A percentile compares a stretch with the other conserved stretches of the same genome.
Evolutionary conservation across 2,113 vertebrate species (phyloP).

Genomic region (Capreolus pygargus): DNA sequence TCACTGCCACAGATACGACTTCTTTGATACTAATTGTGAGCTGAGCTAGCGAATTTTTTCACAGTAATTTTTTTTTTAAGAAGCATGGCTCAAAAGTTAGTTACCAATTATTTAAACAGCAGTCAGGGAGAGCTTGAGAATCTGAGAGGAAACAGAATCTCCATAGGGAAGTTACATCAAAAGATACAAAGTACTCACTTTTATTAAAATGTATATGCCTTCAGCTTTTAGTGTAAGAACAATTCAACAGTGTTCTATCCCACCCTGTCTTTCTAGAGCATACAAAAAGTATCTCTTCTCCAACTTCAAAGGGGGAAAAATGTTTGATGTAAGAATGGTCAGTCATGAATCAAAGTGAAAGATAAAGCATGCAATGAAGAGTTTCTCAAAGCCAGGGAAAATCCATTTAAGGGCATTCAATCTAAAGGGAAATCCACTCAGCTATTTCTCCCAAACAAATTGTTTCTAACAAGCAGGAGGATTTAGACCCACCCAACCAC

Average conservation of each 20-base stretch:
- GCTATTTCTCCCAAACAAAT: slow-evolving; percentile 46
- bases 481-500: not conserved
- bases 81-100: slow-evolving; percentile 37
- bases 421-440: slow-evolving; percentile 52
- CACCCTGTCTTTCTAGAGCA: slow-evolving; percentile 22
- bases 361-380: slow-evolving; percentile 47
- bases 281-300: slow-evolving; percentile 1
- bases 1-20: not conserved
- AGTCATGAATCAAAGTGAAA: slow-evolving; percentile 64
- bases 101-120: slow-evolving; percentile 35
- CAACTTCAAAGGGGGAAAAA: slow-evolving; percentile 60
- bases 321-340: slow-evolving; percentile 61
- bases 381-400: slow-evolving; percentile 56
- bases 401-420: slow-evolving; percentile 49
- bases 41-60: not conserved
- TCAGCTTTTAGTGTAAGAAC: slow-evolving; percentile 41
- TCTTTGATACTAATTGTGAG: slow-evolving; percentile 22
- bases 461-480: slow-evolving; percentile 4
- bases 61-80: not conserved
- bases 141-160: slow-evolving; percentile 38
- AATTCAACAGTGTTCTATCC: slow-evolving; percentile 58
- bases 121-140: slow-evolving; percentile 23
- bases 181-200: slow-evolving; percentile 53
- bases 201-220: slow-evolving; percentile 33
- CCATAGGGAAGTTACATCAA: slow-evolving; percentile 43